Conservation (phyloP, 2,797 vertebrate species). For the Acrossocheilus fasciatus region DNA sequence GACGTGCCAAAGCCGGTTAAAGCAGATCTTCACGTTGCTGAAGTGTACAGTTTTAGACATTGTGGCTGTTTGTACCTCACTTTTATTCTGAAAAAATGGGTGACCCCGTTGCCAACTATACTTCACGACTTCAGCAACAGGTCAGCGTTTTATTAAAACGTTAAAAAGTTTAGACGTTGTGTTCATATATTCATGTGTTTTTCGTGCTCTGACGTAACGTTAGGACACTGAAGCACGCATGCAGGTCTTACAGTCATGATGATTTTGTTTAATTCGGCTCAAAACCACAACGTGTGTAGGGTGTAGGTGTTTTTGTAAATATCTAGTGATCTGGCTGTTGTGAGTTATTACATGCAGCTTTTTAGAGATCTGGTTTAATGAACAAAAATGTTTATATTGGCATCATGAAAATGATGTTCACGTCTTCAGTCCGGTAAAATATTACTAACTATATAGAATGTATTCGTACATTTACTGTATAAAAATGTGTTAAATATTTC, state of each 20-base stretch:
- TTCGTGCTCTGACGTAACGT: slow-evolving; percentile 8
- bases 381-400: background rate
- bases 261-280: background rate
- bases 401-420: background rate
- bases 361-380: background rate
- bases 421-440: too few relatives aligned
- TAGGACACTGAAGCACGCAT: background rate
- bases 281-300: background rate
- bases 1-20: background rate
- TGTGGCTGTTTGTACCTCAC: background rate
- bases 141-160: slow-evolving; percentile 67
- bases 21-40: background rate
- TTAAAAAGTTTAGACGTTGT: slow-evolving; percentile 4
- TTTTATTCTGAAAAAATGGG: slow-evolving; percentile 74
- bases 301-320: background rate
- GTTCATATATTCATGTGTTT: background rate
- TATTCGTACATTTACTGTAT: too few relatives aligned
- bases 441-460: too few relatives aligned
- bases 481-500: too few relatives aligned
- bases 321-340: background rate
- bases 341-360: background rate
- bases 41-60: background rate
- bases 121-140: slow-evolving; percentile 84
- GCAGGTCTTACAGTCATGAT: background rate
- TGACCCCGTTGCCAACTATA: slow-evolving; percentile 74